Percentiles rank a stretch among this genome's conserved stretches.
Evolutionary conservation across 2,888 invertebrate genomes (phyloP).

Genomic region (Daptonema setosum): DNA sequence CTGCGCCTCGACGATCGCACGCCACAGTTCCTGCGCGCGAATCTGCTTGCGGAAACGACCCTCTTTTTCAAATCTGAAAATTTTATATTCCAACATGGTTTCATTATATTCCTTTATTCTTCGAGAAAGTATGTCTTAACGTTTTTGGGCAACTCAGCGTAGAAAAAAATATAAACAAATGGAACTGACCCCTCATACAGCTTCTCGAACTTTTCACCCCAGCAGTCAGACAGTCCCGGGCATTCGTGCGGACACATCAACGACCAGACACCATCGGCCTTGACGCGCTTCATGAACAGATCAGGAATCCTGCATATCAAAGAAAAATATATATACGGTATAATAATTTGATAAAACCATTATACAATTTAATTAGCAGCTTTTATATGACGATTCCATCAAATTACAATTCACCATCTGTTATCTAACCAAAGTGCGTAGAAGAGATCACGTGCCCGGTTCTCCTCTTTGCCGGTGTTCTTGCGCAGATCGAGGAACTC

Average conservation of each 20-base stretch:
- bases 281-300: constrained; percentile 76
- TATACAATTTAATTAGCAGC: too few relatives aligned
- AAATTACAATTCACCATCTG: too few relatives aligned
- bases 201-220: constrained; percentile 79
- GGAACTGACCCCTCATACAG: constrained; percentile 52
- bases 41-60: constrained; percentile 30
- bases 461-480: constrained; percentile 81
- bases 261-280: constrained; percentile 63
- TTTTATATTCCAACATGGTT: too few relatives aligned
- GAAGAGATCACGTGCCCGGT: constrained; percentile 77
- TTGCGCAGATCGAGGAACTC: constrained; percentile 81
- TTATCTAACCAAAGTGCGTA: constrained; percentile 61
- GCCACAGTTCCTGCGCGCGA: constrained; percentile 70
- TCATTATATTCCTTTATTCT: too few relatives aligned
- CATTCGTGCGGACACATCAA: constrained; percentile 87
- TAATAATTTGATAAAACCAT: too few relatives aligned
- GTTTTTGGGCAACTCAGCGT: too few relatives aligned
- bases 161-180: too few relatives aligned
- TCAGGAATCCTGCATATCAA: constrained; percentile 61
- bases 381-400: too few relatives aligned
- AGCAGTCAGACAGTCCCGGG: constrained; percentile 68
- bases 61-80: constrained; percentile 20
- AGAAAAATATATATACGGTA: too few relatives aligned
- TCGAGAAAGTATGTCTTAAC: too few relatives aligned
- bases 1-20: constrained; percentile 61